phyloP scores from a whole-genome alignment of 2,888 invertebrate species.

The Hydriomena furcata region DNA sequence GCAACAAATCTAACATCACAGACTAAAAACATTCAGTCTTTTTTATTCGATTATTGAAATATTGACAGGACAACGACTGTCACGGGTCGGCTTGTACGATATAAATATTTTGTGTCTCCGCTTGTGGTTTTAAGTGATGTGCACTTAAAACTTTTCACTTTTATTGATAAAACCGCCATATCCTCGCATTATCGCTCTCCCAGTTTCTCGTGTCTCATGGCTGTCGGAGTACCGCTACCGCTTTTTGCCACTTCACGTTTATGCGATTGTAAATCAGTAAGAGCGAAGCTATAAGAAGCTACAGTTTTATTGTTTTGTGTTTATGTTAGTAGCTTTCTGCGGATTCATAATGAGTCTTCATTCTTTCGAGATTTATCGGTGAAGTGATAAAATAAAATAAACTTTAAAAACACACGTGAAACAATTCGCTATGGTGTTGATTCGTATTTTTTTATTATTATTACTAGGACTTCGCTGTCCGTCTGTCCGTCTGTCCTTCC shows the following conservation, averaged over 20 bases:
- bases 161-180: conserved; percentile 15
- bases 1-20: too few species aligned
- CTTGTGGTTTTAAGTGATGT: conserved; percentile 14
- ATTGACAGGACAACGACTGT: too few species aligned
- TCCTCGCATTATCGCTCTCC: neutral
- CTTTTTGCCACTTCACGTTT: conserved; percentile 44
- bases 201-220: conserved; percentile 42
- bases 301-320: conserved; percentile 16
- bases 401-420: too few species aligned
- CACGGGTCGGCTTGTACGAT: too few species aligned
- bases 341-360: conserved; percentile 10
- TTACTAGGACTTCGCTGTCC: too few species aligned
- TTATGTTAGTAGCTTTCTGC: conserved; percentile 1
- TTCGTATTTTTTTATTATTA: too few species aligned
- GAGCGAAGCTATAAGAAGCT: conserved; percentile 14
- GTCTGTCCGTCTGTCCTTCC: too few species aligned
- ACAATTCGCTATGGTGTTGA: too few species aligned
- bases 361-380: neutral
- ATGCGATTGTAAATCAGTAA: conserved; percentile 24
- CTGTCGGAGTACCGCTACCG: conserved; percentile 53
- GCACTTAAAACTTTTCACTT: neutral
- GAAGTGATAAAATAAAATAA: too few species aligned
- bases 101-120: too few species aligned
- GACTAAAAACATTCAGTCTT: too few species aligned
- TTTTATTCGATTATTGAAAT: too few species aligned